phyloP scores from a whole-genome alignment of 2,888 invertebrate species.

The Hedychridium roseum region DNA sequence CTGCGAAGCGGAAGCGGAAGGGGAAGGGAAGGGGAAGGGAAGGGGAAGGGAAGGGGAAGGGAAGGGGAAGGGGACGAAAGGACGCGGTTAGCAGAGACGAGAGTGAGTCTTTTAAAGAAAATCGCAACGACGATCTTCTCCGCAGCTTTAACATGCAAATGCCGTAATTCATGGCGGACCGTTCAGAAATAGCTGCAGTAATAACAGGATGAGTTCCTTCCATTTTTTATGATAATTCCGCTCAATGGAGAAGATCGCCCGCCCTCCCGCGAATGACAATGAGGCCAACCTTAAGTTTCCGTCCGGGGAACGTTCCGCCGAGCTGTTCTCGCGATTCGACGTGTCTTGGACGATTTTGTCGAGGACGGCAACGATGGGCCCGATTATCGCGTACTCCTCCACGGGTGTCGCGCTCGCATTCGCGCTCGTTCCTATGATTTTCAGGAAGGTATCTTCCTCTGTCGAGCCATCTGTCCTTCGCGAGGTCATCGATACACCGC shows the following conservation, averaged over 20 bases:
- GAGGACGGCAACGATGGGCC: constrained; percentile 39
- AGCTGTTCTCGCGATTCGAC: not conserved
- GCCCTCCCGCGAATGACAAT: not conserved
- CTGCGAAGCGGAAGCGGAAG: too few relatives aligned
- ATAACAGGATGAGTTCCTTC: not conserved
- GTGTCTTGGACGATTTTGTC: constrained; percentile 34
- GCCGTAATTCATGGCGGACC: not conserved
- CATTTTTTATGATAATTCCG: not conserved
- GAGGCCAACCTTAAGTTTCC: not conserved
- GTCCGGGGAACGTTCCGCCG: not conserved
- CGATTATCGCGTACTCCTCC: constrained; percentile 27
- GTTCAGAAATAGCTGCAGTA: not conserved
- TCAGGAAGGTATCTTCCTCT: constrained; percentile 8
- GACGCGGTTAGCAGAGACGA: not conserved
- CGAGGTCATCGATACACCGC: constrained; percentile 5
- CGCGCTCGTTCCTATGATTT: not conserved
- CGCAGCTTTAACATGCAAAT: not conserved
- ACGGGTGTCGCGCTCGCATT: constrained; percentile 3
- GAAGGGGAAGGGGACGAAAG: not conserved
- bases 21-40: not conserved
- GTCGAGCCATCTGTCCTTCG: constrained; percentile 7
- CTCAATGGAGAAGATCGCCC: not conserved
- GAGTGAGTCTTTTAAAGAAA: not conserved
- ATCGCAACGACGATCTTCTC: not conserved
- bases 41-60: not conserved